phyloP scores from a whole-genome alignment of 2,888 invertebrate species.

The Drosophila paramelanica region DNA sequence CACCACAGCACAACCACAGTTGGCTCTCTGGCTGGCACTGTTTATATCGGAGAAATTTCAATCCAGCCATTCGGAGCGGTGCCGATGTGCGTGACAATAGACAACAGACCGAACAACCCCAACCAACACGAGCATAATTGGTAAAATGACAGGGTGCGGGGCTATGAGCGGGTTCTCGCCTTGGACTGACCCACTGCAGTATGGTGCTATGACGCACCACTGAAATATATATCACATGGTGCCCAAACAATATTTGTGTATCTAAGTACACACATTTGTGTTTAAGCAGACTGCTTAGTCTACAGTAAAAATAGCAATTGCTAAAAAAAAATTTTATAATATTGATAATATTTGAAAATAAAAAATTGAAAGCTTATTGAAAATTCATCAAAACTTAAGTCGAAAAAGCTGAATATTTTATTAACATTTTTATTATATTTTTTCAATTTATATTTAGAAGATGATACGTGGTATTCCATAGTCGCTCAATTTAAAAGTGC shows the following conservation, averaged over 20 bases:
- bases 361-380: too few relatives aligned
- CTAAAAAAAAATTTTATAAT: neutral
- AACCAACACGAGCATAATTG: neutral
- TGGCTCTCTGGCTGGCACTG: neutral
- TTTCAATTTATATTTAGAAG: too few relatives aligned
- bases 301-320: constrained; percentile 4
- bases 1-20: too few relatives aligned
- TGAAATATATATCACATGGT: constrained; percentile 5
- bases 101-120: constrained; percentile 33
- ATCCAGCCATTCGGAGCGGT: constrained; percentile 20
- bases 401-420: too few relatives aligned
- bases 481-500: neutral
- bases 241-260: neutral
- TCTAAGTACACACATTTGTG: neutral
- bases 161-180: constrained; percentile 22
- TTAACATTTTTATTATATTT: too few relatives aligned
- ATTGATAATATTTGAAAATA: neutral
- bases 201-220: constrained; percentile 25
- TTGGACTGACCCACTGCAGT: constrained; percentile 3
- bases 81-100: constrained; percentile 10
- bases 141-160: constrained; percentile 5
- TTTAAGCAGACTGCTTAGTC: constrained; percentile 2
- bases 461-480: constrained; percentile 1
- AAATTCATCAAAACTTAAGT: too few relatives aligned
- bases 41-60: constrained; percentile 27